phyloP scores from a whole-genome alignment of 1,140 invertebrate species.

The Lasaia peninsularis region DNA sequence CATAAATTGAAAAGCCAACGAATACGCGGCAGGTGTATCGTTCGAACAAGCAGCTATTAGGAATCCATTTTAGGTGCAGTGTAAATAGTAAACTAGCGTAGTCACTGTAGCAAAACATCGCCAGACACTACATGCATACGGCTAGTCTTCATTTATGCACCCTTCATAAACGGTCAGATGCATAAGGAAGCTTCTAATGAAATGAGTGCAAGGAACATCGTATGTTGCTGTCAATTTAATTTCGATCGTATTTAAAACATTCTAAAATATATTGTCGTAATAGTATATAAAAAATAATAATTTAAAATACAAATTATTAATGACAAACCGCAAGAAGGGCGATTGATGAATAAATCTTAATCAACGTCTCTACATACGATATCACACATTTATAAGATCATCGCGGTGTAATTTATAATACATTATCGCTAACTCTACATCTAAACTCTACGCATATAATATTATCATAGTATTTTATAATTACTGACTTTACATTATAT shows the following conservation, averaged over 20 bases:
- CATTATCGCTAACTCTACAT: constrained; percentile 1
- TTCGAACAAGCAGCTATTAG: constrained; percentile 68
- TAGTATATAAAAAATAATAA: not conserved
- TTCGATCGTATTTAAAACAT: not conserved
- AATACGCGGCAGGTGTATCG: constrained; percentile 67
- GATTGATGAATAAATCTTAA: constrained; percentile 5
- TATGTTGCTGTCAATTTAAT: constrained; percentile 1
- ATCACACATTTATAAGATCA: not conserved
- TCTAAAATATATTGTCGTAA: not conserved
- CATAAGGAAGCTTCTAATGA: constrained; percentile 27
- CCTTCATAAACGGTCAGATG: constrained; percentile 60
- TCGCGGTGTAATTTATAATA: not conserved
- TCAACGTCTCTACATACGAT: constrained; percentile 3
- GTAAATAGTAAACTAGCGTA: constrained; percentile 53
- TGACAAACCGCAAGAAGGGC: not conserved
- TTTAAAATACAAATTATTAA: not conserved
- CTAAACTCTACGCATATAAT: not conserved
- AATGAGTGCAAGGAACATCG: constrained; percentile 9
- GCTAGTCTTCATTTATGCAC: constrained; percentile 62
- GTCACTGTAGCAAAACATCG: constrained; percentile 50
- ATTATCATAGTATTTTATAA: too few relatives aligned
- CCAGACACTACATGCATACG: constrained; percentile 36
- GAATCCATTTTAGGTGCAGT: constrained; percentile 70
- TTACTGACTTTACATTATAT: too few relatives aligned
- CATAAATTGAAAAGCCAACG: constrained; percentile 57